Evolutionary conservation across 2,888 invertebrate species (phyloP), one percentile per base, ranked within the genome.

Genomic region (Netelia fuscicornis): DNA sequence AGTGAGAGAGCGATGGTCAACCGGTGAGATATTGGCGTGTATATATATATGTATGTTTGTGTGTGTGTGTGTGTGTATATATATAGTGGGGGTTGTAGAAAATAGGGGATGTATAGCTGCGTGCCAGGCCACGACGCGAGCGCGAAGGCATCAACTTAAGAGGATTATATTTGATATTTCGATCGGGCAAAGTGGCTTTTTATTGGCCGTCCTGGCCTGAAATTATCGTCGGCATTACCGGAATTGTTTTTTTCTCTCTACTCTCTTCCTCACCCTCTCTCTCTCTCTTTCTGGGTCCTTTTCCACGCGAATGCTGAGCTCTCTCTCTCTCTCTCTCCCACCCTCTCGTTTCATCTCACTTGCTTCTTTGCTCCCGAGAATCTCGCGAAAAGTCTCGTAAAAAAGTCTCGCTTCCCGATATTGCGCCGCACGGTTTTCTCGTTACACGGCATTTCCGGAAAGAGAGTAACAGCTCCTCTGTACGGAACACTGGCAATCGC

Each of bases 141-240:
- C 87, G 89, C 89, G 89, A 77, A 83, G 80, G 85, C 85, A 85
- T 85, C 85, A 85, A 91, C 91, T 92, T 92, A 91, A 93, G 92
- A 92, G 92, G 92, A 93, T 93, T 93, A 93, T 92, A 92, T 92
- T 93, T 91, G 92, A 92, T 93, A 92, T 92, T 92, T 92, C 92
- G 92, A 92, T 92, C 92, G 91, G 88, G 90, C 88, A 90, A 92
- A 93, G 92, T 93, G 92, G 91, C 91, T 91, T 93, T 92, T 93
- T 93, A 92, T 93, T 92, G 91, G 89, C 86, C 87, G 90, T 89
- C 89, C 90, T 87, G 86, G 87, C 89, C 89, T 86, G 85, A 86
- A 89, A 89, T 88, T 88, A 88, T 87, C 87, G 84, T 85, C 83
- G 81, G 84, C 85, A 84, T 86, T 86, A 89, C 84, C 68, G 86